These are phyloP conservation scores for Meiosimyza decipiens DNA, from an alignment of 2,888 invertebrate genomes.

Conservation along the genomic window DNA sequence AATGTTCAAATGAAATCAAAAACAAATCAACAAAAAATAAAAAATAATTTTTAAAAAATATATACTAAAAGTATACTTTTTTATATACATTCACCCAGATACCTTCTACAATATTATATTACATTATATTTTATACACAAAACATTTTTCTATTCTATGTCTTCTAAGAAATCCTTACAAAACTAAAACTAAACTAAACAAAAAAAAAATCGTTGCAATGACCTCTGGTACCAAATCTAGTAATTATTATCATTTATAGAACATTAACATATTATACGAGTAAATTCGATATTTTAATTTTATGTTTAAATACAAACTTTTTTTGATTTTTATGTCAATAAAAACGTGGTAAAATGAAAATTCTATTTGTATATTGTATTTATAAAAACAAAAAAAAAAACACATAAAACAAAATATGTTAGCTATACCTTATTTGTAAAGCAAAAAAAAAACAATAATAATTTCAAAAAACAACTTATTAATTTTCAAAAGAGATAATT, in stretches of 20 bases:
- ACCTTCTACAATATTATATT: constrained; percentile 42
- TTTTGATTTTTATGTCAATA: not conserved
- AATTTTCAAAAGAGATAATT: constrained; percentile 16
- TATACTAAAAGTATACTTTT: constrained; percentile 37
- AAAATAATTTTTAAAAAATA: constrained; percentile 8
- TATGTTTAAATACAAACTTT: too few relatives aligned
- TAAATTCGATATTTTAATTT: too few relatives aligned
- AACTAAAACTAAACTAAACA: constrained; percentile 16
- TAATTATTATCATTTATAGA: constrained; percentile 41
- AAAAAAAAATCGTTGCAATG: constrained; percentile 48
- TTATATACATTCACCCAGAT: constrained; percentile 40
- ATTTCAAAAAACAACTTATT: constrained; percentile 1
- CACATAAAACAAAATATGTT: constrained; percentile 23
- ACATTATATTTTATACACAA: constrained; percentile 41
- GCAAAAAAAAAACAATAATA: constrained; percentile 6
- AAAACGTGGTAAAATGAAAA: too few relatives aligned
- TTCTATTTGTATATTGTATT: too few relatives aligned
- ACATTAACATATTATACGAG: constrained; percentile 4
- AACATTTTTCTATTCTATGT: constrained; percentile 46
- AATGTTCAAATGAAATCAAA: constrained; percentile 22
- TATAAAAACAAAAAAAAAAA: too few relatives aligned
- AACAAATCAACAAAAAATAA: constrained; percentile 18
- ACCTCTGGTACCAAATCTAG: constrained; percentile 51
- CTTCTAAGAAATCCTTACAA: constrained; percentile 25
- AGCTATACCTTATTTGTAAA: constrained; percentile 10